Evolutionary conservation across 2,888 invertebrate genomes (phyloP), one percentile per base, ranked within the genome.

Genomic region (Apotomis betuletana): DNA sequence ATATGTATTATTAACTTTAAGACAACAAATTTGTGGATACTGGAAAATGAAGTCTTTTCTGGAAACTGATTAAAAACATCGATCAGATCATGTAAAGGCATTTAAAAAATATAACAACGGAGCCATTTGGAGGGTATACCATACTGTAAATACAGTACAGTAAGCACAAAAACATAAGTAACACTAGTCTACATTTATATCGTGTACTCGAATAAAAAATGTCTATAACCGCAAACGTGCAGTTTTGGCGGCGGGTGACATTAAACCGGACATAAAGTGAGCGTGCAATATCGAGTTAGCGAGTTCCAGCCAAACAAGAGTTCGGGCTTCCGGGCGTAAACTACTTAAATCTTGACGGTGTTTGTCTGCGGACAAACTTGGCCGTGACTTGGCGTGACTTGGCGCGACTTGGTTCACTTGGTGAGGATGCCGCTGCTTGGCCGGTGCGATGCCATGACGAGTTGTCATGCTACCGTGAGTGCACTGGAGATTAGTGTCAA

Each of bases 231-330:
- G 9, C 15, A 46, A 61, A 10, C 38, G 9, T 49, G 49, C 49
- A 52, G 54, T 55, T 65, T 57, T 41, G 52, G 52, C 52, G 68
- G 63, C 67, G 59, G 38, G 62, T 57, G 62, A 44, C 62, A 67
- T 65, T 55, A 70, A 62, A 71, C 61, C 57, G 57, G 58, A 84
- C 87, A 87, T 86, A 88, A 92, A 92, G 88, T 87, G 91, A 89
- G 90, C 91, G 88, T 86, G 90, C 88, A 85, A 89, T 89, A 90
- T 89, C 90, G 87, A 91, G 92, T 91, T 90, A 91, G 89, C 83
- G 83, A 89, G 83, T 88, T 86, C 78, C 67, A 75, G 76, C 87
- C 87, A 88, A 88, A 88, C 88, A 87, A 85, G 86, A 83, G 81
- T 74, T 77, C 85, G 81, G 86, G 87, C 85, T 89, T 87, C 87